These are phyloP conservation scores for Coboldia fuscipes DNA, from an alignment of 1,140 invertebrate species.

Conservation along the genomic window DNA sequence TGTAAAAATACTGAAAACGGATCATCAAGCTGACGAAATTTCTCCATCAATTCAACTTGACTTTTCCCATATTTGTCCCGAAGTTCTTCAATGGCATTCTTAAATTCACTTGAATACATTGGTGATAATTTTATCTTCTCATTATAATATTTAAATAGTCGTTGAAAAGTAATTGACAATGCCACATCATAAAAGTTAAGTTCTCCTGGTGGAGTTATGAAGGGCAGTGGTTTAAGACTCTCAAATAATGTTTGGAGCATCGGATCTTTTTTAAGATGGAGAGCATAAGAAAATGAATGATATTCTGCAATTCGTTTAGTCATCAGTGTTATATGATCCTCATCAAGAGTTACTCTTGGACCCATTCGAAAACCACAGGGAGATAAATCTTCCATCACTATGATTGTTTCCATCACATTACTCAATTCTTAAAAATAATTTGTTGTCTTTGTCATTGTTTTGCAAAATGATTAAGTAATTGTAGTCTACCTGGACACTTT, in stretches of 20 bases:
- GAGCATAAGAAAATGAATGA: slow-evolving; percentile 15
- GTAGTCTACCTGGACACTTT: no score
- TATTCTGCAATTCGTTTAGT: slow-evolving; percentile 10
- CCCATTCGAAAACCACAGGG: slow-evolving; percentile 11
- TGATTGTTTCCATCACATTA: slow-evolving; percentile 8
- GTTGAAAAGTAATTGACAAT: slow-evolving; percentile 13
- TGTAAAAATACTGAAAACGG: slow-evolving; percentile 14
- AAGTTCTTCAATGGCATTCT: slow-evolving; percentile 5
- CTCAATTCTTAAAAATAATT: neutral
- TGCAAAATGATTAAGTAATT: no score
- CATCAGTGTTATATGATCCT: slow-evolving; percentile 14
- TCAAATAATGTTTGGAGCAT: slow-evolving; percentile 8
- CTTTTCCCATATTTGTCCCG: slow-evolving; percentile 8
- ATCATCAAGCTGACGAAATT: slow-evolving; percentile 8
- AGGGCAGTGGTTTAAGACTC: slow-evolving; percentile 9
- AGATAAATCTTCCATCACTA: slow-evolving; percentile 14
- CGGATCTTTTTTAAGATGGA: slow-evolving; percentile 9
- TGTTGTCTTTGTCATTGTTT: no score
- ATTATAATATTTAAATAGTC: slow-evolving; percentile 14
- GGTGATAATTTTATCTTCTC: slow-evolving; percentile 3
- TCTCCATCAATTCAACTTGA: slow-evolving; percentile 11
- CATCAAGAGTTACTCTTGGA: slow-evolving; percentile 10
- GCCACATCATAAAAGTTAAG: slow-evolving; percentile 8
- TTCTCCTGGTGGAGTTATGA: slow-evolving; percentile 4
- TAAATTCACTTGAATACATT: slow-evolving; percentile 3